These are phyloP conservation scores for Lycia hirtaria DNA, from an alignment of 2,888 invertebrate genomes.

Conservation along the genomic window DNA sequence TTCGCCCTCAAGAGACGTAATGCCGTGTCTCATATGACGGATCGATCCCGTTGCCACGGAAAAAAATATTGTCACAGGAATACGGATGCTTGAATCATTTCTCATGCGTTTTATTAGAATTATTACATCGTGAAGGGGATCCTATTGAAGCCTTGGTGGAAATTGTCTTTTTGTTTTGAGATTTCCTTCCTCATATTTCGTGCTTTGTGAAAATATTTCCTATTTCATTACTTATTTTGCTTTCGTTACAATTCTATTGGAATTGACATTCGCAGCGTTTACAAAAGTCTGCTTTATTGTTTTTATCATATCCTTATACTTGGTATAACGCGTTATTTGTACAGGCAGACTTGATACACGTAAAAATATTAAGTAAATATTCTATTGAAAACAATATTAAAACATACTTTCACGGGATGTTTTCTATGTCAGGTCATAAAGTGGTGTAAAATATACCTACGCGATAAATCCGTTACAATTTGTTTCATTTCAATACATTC, in stretches of 20 bases:
- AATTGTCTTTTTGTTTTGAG: conserved; percentile 36
- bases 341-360: too few species aligned
- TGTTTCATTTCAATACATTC: too few species aligned
- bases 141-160: conserved; percentile 39
- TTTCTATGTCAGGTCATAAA: too few species aligned
- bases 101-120: conserved; percentile 45
- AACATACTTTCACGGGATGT: too few species aligned
- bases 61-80: conserved; percentile 55
- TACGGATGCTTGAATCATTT: conserved; percentile 43
- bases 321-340: too few species aligned
- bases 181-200: conserved; percentile 19
- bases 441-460: too few species aligned
- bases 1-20: conserved; percentile 56
- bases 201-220: conserved; percentile 1
- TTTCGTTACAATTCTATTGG: not conserved
- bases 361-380: too few species aligned
- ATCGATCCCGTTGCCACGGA: conserved; percentile 62
- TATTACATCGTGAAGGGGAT: conserved; percentile 41
- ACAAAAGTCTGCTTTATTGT: too few species aligned
- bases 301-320: too few species aligned
- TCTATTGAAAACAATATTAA: too few species aligned
- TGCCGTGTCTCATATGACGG: conserved; percentile 69
- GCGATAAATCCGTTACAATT: too few species aligned
- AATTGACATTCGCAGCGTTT: not conserved
- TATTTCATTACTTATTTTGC: not conserved